Percentiles rank a stretch among this genome's conserved stretches.
Conservation (phyloP, 2,113 vertebrate species). For the Scolopax mira region DNA sequence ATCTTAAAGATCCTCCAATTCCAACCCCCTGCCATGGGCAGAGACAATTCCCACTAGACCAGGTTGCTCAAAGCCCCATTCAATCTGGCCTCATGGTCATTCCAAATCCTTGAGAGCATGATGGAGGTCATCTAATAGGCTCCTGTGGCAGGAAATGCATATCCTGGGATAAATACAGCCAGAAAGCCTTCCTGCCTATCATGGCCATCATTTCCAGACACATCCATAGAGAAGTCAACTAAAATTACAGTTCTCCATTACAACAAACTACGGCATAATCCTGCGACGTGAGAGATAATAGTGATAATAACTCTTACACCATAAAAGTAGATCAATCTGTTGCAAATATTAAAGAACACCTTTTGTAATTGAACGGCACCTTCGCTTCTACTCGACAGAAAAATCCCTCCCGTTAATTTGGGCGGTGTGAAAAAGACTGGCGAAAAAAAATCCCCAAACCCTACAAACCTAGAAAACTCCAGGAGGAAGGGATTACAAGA, state of each 20-base stretch:
- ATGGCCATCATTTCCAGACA: neutral
- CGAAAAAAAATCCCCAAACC: neutral
- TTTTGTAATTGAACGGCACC: neutral
- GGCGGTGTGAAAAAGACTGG: neutral
- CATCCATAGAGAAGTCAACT: neutral
- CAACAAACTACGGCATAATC: rapidly evolving
- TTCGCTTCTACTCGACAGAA: neutral
- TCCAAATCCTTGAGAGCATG: rapidly evolving
- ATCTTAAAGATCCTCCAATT: neutral
- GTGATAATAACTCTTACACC: neutral
- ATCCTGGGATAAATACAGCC: rapidly evolving
- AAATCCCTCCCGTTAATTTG: neutral
- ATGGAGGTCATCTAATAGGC: neutral
- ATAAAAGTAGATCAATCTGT: too few species aligned
- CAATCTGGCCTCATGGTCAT: neutral
- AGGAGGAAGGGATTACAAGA: neutral
- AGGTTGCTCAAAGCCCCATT: neutral
- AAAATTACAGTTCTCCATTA: neutral
- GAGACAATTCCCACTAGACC: neutral
- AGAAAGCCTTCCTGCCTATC: neutral
- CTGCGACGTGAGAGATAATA: neutral
- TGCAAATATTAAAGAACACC: neutral
- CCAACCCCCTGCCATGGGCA: neutral
- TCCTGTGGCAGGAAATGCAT: neutral
- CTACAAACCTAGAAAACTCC: neutral